These are phyloP conservation scores for Coenobita brevimanus DNA, from an alignment of 1,140 invertebrate species.

Conservation along the genomic window DNA sequence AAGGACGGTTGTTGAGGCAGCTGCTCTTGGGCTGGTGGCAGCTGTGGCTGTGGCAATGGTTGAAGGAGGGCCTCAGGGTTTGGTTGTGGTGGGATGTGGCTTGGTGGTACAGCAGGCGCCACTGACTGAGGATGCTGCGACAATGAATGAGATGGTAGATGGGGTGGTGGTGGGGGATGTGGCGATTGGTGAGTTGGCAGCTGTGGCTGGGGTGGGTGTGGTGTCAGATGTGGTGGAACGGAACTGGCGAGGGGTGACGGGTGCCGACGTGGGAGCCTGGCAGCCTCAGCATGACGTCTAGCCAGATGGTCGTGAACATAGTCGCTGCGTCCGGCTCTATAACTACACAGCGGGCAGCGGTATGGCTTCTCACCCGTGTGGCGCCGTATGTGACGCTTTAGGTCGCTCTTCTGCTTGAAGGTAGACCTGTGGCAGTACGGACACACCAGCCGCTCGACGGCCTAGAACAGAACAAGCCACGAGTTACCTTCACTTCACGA, in stretches of 20 bases:
- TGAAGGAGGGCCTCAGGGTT: too few species aligned
- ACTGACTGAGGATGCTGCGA: too few species aligned
- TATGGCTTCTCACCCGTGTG: constrained; percentile 56
- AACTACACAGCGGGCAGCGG: constrained; percentile 44
- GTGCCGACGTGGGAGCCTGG: not conserved
- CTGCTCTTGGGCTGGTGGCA: too few species aligned
- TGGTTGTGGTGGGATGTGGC: too few species aligned
- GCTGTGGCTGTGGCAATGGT: too few species aligned
- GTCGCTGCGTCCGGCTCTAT: constrained; percentile 52
- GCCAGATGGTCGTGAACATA: constrained; percentile 54
- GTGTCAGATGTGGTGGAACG: too few species aligned
- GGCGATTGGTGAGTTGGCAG: too few species aligned
- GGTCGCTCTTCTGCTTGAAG: constrained; percentile 61
- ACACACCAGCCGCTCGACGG: constrained; percentile 50
- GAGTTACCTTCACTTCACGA: constrained; percentile 31
- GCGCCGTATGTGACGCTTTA: constrained; percentile 51
- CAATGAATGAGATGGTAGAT: too few species aligned
- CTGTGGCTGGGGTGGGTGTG: too few species aligned
- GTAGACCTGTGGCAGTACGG: constrained; percentile 60
- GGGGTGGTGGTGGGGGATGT: too few species aligned
- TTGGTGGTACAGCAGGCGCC: too few species aligned
- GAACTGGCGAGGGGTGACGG: too few species aligned
- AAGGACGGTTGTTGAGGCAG: constrained; percentile 11
- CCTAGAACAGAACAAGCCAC: constrained; percentile 59
- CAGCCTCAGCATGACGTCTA: constrained; percentile 19